phyloP scores from a whole-genome alignment of 2,888 invertebrate genomes.

The Cantharis lateralis region DNA sequence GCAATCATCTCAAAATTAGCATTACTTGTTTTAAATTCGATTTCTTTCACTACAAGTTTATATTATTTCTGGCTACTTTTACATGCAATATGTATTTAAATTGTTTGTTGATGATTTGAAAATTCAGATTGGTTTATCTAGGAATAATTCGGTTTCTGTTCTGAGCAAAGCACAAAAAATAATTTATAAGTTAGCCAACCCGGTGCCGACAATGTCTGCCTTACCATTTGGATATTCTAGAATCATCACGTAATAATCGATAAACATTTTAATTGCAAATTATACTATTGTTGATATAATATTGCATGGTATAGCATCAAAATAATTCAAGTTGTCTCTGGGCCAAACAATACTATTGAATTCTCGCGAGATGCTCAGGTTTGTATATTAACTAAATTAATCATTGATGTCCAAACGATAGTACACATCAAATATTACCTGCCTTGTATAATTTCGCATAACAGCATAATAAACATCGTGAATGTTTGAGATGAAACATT shows the following conservation, averaged over 20 bases:
- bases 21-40: neutral
- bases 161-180: neutral
- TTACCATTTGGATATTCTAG: neutral
- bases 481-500: neutral
- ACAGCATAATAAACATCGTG: neutral
- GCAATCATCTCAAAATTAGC: neutral
- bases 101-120: neutral
- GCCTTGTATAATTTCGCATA: neutral
- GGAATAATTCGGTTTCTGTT: no score
- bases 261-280: neutral
- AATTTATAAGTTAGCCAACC: neutral
- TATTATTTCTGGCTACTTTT: neutral
- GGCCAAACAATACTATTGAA: neutral
- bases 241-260: neutral
- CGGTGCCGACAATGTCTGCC: neutral
- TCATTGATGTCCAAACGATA: neutral
- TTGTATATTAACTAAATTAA: neutral
- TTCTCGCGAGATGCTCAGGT: neutral
- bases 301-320: neutral
- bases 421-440: neutral
- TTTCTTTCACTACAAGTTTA: neutral
- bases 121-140: no score
- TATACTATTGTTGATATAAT: neutral
- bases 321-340: neutral
- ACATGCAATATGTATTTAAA: neutral